phyloP scores from a whole-genome alignment of 2,888 invertebrate species.

The Gortyna flavago region DNA sequence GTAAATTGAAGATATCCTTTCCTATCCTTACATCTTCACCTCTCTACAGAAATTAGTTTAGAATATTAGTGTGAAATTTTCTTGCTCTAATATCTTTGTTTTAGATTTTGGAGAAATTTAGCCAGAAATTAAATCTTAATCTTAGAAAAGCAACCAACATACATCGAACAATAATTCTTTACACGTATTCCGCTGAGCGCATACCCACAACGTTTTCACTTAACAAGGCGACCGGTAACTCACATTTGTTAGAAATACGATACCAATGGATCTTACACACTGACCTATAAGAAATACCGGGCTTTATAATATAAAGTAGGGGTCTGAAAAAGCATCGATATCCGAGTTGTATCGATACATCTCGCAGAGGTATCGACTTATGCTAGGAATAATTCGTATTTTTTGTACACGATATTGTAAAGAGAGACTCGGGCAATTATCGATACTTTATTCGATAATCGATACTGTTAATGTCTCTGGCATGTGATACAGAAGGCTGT shows the following conservation, averaged over 20 bases:
- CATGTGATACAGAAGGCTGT: too few relatives aligned
- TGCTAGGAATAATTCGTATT: neutral
- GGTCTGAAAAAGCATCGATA: constrained; percentile 34
- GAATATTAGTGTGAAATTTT: neutral
- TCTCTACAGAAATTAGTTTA: neutral
- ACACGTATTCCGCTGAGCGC: constrained; percentile 71
- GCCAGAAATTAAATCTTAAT: constrained; percentile 39
- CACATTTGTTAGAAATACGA: constrained; percentile 37
- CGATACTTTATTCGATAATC: neutral
- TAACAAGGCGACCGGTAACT: constrained; percentile 72
- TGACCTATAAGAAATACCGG: constrained; percentile 43
- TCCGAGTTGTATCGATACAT: neutral
- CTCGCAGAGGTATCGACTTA: neutral
- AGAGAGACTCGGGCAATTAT: neutral
- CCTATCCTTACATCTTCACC: neutral
- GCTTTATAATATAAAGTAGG: constrained; percentile 36
- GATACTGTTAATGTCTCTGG: neutral
- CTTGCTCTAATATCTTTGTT: neutral
- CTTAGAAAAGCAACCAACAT: constrained; percentile 53
- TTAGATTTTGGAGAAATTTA: constrained; percentile 10
- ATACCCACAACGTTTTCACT: constrained; percentile 74
- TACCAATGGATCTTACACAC: constrained; percentile 41
- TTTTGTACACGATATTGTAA: neutral
- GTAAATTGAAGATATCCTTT: neutral
- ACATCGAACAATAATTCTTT: constrained; percentile 62